Evolutionary conservation across 2,113 vertebrate genomes (phyloP).

Genomic region (Pterocles gutturalis): DNA sequence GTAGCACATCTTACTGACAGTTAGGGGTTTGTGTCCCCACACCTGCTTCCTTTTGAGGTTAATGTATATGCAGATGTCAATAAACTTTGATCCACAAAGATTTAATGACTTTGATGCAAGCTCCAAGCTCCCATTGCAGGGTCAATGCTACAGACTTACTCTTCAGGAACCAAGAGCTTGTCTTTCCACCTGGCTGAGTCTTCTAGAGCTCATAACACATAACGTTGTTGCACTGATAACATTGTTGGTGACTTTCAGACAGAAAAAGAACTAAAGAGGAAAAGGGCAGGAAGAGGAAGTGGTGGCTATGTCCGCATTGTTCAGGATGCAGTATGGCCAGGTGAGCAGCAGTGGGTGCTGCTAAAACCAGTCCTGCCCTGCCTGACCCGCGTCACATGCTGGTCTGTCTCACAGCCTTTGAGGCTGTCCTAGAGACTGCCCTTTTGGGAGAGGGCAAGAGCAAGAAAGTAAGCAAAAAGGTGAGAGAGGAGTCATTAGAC

Average conservation of each 20-base stretch:
- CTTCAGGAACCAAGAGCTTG: background rate
- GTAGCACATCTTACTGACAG: background rate
- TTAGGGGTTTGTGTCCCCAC: background rate
- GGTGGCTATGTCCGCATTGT: background rate
- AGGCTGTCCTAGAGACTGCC: background rate
- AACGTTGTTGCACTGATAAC: background rate
- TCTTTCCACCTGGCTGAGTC: background rate
- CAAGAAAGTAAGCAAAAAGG: too few species aligned
- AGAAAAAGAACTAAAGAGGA: background rate
- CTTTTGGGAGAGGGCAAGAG: background rate
- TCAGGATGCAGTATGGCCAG: accelerated
- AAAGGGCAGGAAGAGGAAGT: background rate
- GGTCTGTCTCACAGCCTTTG: background rate
- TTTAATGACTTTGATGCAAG: background rate
- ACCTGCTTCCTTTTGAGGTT: background rate
- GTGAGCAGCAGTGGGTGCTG: background rate
- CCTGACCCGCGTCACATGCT: background rate
- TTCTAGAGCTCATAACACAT: background rate
- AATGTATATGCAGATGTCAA: background rate
- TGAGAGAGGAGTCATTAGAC: background rate
- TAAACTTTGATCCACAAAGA: background rate
- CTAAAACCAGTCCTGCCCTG: background rate
- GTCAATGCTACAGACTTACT: background rate
- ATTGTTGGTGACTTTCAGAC: background rate
- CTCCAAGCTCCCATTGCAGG: background rate